Base-by-base conservation (phyloP, 2,888 invertebrate genomes). In the Empis livida region DNA sequence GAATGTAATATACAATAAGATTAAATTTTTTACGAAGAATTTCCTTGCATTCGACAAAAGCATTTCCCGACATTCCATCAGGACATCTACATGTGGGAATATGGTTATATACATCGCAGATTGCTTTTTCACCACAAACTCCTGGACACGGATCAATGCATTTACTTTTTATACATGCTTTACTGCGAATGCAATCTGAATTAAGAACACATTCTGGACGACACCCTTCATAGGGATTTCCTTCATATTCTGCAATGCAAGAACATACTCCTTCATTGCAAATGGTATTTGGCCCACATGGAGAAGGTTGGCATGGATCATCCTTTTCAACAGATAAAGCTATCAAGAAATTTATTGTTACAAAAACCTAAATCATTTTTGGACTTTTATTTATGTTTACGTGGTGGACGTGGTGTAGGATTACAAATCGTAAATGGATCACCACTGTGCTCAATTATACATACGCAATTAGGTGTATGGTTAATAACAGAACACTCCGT, bases 131-230 rank as follows among this genome's bases (percentile, higher is more conserved):
- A 1, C 85, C 87, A 60, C 89, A 89, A 14, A 80, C 82, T 49
- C 80, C 81, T 3, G 79, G 77, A 56, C 88, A 87, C 44, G 87
- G 86, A 61, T 85, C 79, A 38, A 70, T 59, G 61, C 87, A 88
- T 68, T 85, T 84, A 61, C 80, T 82, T 56, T 73, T 71, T 4
- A 76, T 67, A 58, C 86, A 86, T 49, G 84, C 80, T 62, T 74
- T 77, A 59, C 79, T 72, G 58, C 74, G 73, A 39, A 78, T 68
- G 65, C 86, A 87, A 58, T 86, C 85, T 5, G 74, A 68, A 62
- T 81, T 85, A 8, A 84, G 67, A 10, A 82, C 78, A 67, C 86
- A 87, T 68, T 87, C 85, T 10, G 86, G 86, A 52, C 84, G 74
- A 63, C 87, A 88, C 42, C 80, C 82, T 42, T 76, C 64, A 56